These are phyloP conservation scores for Beaufortia kweichowensis DNA, from an alignment of 2,113 vertebrate genomes.

Conservation along the genomic window DNA sequence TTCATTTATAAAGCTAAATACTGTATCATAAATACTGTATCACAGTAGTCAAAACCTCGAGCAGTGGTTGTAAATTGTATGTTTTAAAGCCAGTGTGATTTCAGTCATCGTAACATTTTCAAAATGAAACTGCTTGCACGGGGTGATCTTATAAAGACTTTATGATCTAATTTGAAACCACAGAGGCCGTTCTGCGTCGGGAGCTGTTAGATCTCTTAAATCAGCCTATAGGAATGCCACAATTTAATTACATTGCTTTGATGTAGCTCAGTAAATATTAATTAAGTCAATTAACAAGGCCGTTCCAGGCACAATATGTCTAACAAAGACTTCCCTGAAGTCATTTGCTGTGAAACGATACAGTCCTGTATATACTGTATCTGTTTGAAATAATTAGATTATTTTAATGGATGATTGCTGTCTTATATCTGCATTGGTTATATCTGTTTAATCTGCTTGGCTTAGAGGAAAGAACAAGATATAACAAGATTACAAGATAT, in stretches of 20 bases:
- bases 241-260: constrained; percentile 61
- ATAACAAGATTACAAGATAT: too few relatives aligned
- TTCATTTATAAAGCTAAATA: too few relatives aligned
- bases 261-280: constrained; percentile 58
- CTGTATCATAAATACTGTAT: too few relatives aligned
- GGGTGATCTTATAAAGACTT: not conserved
- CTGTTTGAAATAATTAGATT: constrained; percentile 38
- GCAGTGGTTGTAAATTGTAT: too few relatives aligned
- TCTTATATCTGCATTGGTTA: not conserved
- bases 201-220: constrained; percentile 52
- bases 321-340: constrained; percentile 53
- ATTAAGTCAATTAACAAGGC: constrained; percentile 58
- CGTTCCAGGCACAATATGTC: constrained; percentile 34
- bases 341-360: constrained; percentile 54
- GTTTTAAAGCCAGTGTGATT: too few relatives aligned
- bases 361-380: constrained; percentile 19
- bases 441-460: constrained; percentile 8
- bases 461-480: not conserved
- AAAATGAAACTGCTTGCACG: not conserved
- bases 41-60: too few relatives aligned
- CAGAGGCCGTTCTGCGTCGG: constrained; percentile 36
- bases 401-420: constrained; percentile 13
- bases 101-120: not conserved
- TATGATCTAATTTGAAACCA: not conserved
- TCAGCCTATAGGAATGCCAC: constrained; percentile 60